Conservation (phyloP, 2,113 vertebrate genomes). For the Cynopterus brachyotis region DNA sequence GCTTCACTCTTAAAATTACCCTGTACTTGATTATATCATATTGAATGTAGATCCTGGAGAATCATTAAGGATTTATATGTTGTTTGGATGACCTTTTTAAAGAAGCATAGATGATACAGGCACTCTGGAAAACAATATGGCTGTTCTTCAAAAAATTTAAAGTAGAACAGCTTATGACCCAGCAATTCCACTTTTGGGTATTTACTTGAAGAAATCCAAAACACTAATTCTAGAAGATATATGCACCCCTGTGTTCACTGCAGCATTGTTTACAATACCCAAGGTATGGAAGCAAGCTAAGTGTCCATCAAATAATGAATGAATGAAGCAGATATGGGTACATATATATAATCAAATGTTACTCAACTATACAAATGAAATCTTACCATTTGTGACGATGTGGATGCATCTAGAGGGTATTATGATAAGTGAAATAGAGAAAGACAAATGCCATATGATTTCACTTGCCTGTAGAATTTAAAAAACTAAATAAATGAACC, state of each 20-base stretch:
- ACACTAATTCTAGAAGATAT: background rate
- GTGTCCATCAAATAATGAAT: background rate
- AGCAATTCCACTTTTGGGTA: background rate
- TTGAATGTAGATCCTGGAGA: background rate
- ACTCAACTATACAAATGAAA: background rate
- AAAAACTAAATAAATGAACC: background rate
- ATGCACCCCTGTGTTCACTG: background rate
- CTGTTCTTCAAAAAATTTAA: background rate
- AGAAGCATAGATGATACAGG: background rate
- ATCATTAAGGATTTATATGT: background rate
- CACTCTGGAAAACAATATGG: background rate
- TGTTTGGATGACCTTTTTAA: background rate
- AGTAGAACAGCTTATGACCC: background rate
- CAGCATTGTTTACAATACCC: background rate
- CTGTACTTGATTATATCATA: background rate
- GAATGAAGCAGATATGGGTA: background rate
- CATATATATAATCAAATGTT: background rate
- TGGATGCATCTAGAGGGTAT: background rate
- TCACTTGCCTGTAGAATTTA: background rate
- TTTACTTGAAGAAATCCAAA: background rate
- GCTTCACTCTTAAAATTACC: background rate
- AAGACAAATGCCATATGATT: background rate
- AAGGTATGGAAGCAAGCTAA: background rate
- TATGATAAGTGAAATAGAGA: background rate
- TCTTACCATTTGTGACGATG: background rate